These are phyloP conservation scores for Anoura caudifer DNA, from an alignment of 2,113 vertebrate species.

Conservation along the genomic window DNA sequence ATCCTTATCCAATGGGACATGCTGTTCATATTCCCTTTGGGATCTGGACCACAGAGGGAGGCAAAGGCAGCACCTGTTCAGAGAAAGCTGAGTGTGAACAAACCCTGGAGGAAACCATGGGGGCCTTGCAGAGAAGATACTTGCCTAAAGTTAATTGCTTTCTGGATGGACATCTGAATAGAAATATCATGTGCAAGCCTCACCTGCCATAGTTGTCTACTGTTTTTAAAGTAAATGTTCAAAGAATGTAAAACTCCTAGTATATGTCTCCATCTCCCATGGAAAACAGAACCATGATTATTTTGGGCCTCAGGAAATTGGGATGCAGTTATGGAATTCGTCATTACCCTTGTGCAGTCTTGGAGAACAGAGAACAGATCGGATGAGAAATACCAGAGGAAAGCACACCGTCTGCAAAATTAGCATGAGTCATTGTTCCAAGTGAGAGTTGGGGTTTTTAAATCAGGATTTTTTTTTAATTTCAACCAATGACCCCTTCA, in stretches of 20 bases:
- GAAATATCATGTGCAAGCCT: conserved; percentile 62
- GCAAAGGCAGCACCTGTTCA: neutral
- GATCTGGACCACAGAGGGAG: neutral
- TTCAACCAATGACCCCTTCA: neutral
- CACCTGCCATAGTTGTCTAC: conserved; percentile 48
- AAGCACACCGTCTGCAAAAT: conserved; percentile 29
- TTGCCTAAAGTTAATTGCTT: conserved; percentile 66
- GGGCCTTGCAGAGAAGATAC: conserved; percentile 11
- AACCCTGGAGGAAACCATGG: conserved; percentile 6
- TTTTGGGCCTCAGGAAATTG: conserved; percentile 39
- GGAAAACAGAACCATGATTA: conserved; percentile 59
- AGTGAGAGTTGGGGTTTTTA: conserved; percentile 9
- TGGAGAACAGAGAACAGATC: conserved; percentile 45
- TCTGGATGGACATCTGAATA: conserved; percentile 67
- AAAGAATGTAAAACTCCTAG: conserved; percentile 56
- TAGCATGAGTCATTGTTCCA: conserved; percentile 55
- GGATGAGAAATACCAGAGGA: conserved; percentile 47
- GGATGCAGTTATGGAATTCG: conserved; percentile 46
- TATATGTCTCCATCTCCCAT: conserved; percentile 31
- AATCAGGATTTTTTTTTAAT: neutral
- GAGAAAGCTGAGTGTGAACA: neutral
- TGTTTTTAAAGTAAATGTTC: conserved; percentile 55
- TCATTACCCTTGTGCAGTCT: conserved; percentile 56
- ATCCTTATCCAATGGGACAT: neutral
- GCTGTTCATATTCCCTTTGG: neutral